Evolutionary conservation across 2,113 vertebrate species (phyloP).

Genomic region (Microcebus griseorufus): DNA sequence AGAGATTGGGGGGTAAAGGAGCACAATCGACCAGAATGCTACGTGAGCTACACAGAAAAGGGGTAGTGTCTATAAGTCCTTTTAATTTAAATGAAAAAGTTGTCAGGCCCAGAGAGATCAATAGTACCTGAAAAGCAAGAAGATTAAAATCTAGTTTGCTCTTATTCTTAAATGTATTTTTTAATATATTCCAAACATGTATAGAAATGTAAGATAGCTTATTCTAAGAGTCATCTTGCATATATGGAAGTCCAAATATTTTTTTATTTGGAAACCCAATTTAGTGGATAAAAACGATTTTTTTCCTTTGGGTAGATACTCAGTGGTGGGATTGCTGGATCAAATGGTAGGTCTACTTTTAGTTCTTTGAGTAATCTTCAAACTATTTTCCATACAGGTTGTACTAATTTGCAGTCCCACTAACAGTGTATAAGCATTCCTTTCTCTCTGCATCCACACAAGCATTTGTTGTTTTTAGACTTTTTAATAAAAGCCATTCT

Average conservation of each 20-base stretch:
- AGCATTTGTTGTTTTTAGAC: too few relatives aligned
- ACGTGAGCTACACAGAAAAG: background rate
- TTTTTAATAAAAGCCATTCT: too few relatives aligned
- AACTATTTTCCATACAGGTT: too few relatives aligned
- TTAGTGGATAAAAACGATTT: background rate
- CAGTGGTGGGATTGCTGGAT: too few relatives aligned
- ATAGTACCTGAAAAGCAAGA: constrained; percentile 15
- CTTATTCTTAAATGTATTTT: background rate
- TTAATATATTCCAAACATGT: background rate
- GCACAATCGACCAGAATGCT: background rate
- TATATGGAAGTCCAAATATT: background rate
- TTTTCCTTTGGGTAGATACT: too few relatives aligned
- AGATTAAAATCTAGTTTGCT: background rate
- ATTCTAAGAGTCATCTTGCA: background rate
- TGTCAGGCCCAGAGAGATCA: background rate
- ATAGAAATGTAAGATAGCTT: background rate
- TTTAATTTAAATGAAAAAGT: background rate
- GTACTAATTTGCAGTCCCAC: too few relatives aligned
- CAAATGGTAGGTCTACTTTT: too few relatives aligned
- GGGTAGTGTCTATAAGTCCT: background rate
- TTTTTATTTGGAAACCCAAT: background rate
- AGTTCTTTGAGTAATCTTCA: too few relatives aligned
- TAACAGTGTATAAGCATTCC: too few relatives aligned
- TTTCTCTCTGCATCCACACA: too few relatives aligned
- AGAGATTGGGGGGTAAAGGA: background rate